phyloP scores from a whole-genome alignment of 2,113 vertebrate species.

The Asarcornis scutulata region DNA sequence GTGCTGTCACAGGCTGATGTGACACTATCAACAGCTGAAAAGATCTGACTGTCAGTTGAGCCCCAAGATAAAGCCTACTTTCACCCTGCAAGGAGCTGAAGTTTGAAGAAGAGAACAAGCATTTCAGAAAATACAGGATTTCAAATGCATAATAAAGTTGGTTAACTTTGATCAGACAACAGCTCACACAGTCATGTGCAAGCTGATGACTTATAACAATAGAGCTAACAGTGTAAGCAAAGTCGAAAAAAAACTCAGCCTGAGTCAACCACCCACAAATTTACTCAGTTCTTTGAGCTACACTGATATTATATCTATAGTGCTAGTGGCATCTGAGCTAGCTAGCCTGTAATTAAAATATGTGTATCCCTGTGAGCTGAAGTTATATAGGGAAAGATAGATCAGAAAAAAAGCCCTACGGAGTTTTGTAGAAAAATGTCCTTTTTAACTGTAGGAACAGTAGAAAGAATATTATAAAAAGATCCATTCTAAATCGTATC shows the following conservation, averaged over 20 bases:
- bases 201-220: neutral
- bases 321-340: neutral
- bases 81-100: neutral
- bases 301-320: accelerated
- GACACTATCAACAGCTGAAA: slow-evolving; percentile 1
- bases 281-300: neutral
- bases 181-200: neutral
- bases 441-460: neutral
- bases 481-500: neutral
- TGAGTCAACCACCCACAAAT: neutral
- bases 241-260: neutral
- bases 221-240: neutral
- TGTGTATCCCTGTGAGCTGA: neutral
- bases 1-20: neutral
- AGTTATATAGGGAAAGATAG: neutral
- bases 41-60: neutral
- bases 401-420: neutral
- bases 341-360: neutral
- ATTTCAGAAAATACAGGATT: neutral
- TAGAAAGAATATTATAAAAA: neutral
- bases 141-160: neutral
- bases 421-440: neutral
- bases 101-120: neutral
- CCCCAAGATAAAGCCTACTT: neutral
- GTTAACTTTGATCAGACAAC: neutral